Evolutionary conservation across 2,113 vertebrate species (phyloP), one percentile per base, ranked within the genome.

Genomic region (Pomatostomus ruficeps): DNA sequence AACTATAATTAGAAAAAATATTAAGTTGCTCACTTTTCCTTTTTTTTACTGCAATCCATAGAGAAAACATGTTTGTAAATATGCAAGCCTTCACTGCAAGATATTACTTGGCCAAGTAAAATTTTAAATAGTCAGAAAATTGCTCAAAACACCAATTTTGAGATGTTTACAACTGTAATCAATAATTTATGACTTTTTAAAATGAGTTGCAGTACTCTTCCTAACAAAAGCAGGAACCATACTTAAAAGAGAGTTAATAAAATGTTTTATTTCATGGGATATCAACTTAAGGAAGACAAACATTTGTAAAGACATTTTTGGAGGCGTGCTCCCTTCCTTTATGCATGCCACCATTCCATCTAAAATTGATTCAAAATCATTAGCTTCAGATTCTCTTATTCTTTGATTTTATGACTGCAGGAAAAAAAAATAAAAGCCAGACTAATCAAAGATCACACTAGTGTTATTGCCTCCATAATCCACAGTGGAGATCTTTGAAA

Each of bases 391-490:
- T 29, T 74, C 2, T 48, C 14, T 48, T 17, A 13, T 20, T 46
- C 26, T 77, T 68, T 46, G 23, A 28, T 36, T 68, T 54, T 48
- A 16, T 15, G 26, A 45, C 16, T 65, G 14, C 33, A 63, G 12
- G 68, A 54, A 10, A 8, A 1, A 1, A 1, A 17, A 12, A 14
- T n/a, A 49, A 49, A 43, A 28, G 1, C 3, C 21, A 70, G 45
- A 68, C 3, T 33, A 74, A 33, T 35, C 5, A 29, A 73, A 58
- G 19, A 57, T 67, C 8, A 26, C 1, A 7, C 9, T 40, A 46
- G 3, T 70, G 8, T n/a, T 14, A 55, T 36, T 51, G 3, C 36
- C 36, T 72, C 40, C 8, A 31, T 25, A 17, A 46, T 24, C 12
- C 10, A n/a, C 7, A n/a, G 11, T 45, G 5, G 36, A 55, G 13